Conservation (phyloP, 2,113 vertebrate genomes). For the Perognathus longimembris region DNA sequence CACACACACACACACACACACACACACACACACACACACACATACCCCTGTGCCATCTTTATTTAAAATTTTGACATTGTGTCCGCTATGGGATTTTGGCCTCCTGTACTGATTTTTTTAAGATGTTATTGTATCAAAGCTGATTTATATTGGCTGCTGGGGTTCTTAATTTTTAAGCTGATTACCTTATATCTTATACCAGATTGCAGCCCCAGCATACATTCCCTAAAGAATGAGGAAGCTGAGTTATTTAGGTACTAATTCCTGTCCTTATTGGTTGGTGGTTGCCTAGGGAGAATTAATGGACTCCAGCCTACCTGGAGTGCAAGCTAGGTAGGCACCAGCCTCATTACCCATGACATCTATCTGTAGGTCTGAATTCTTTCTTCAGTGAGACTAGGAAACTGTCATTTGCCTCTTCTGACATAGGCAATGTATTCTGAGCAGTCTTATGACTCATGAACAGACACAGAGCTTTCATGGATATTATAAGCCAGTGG, state of each 20-base stretch:
- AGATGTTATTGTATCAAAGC: neutral
- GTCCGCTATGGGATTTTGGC: neutral
- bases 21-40: no score
- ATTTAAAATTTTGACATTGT: constrained; percentile 4
- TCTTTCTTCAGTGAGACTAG: no score
- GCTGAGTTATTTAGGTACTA: neutral
- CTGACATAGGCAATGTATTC: neutral
- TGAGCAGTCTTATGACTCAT: neutral
- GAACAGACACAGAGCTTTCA: neutral
- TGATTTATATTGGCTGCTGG: neutral
- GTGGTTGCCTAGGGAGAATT: neutral
- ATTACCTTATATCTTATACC: neutral
- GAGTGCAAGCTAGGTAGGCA: neutral
- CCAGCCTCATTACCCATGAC: no score
- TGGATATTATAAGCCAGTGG: neutral
- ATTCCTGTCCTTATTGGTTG: neutral
- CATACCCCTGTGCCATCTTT: neutral
- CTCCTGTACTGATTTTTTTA: constrained; percentile 47
- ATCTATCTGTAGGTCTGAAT: no score
- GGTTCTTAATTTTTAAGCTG: neutral
- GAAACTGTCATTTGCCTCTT: no score
- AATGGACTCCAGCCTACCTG: neutral
- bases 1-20: no score
- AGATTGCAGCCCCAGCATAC: no score
- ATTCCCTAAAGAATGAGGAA: neutral